These are phyloP conservation scores for Mustela erminea DNA, from an alignment of 2,797 vertebrate species.

Conservation along the genomic window DNA sequence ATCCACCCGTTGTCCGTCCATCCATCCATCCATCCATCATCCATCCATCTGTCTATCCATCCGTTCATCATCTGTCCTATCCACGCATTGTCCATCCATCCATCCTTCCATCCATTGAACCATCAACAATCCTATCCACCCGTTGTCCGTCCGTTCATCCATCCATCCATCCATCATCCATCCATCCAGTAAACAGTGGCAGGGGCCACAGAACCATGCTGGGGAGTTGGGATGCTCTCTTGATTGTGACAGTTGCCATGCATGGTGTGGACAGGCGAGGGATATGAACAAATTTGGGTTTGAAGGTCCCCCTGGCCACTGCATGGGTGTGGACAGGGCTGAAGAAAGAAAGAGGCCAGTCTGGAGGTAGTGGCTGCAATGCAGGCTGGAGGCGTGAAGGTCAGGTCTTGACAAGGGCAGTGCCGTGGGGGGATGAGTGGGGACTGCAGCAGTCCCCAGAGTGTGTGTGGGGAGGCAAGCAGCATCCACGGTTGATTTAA, in stretches of 20 bases:
- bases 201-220: not conserved
- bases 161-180: not conserved
- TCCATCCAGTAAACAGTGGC: not conserved
- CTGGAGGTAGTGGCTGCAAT: no score
- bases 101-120: not conserved
- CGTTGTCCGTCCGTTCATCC: not conserved
- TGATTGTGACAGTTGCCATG: not conserved
- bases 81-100: not conserved
- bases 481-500: fast-evolving
- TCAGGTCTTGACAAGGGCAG: not conserved
- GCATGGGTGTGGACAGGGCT: not conserved
- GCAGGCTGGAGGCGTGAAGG: not conserved
- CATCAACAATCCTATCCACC: not conserved
- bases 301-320: not conserved
- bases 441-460: not conserved
- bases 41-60: not conserved
- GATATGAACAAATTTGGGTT: not conserved
- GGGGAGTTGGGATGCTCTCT: not conserved
- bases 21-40: not conserved
- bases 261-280: not conserved
- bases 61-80: not conserved
- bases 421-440: not conserved
- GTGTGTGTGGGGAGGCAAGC: no score
- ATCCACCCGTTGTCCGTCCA: no score
- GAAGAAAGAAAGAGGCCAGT: not conserved